Evolutionary conservation across 2,888 invertebrate species (phyloP), one percentile per base, ranked within the genome.

Genomic region (Labia minor): DNA sequence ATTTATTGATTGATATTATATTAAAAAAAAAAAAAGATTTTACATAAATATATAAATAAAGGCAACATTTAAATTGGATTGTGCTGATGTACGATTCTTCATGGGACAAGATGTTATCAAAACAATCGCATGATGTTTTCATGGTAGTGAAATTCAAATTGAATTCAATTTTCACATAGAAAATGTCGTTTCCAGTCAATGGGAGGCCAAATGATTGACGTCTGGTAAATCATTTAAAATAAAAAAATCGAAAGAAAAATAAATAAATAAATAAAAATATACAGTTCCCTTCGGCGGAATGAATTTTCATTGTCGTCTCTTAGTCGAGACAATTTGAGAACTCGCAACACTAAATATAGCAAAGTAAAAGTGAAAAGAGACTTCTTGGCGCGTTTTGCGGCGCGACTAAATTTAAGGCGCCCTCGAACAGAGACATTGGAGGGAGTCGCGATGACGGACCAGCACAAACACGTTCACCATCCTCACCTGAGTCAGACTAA

Each of bases 381-480:
- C 49, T 49, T 49, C 49, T 49, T 49, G 49, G 49, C 49, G 49
- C 49, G 16, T 49, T 49, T 49, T 49, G 49, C 49, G 49, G 49
- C 49, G 49, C 49, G 49, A 16, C 49, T 49, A 49, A 49, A 49
- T 49, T 49, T 49, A 49, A 49, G 49, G 49, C 16, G 14, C 6
- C 3, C 49, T 14, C 49, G 14, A 11, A 11, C 49, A 14, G 14
- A 49, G 6, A 11, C 8, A 4, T 14, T 10, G 49, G 14, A 49
- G 49, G 8, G 2, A 49, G 2, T 16, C 33, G 6, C 33, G 14
- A 11, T 49, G 49, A 49, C 49, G 14, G 49, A 49, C 49, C 2
- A 14, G 14, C 49, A 49, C 2, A 26, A 26, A 26, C 26, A 6
- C 26, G 26, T 26, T 8, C 4, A 26, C 4, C 26, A 26, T 26